A percentile compares a stretch with the other conserved stretches of the same genome.
Evolutionary conservation across 2,797 vertebrate genomes (phyloP).

Genomic region (Acanthiza pusilla): DNA sequence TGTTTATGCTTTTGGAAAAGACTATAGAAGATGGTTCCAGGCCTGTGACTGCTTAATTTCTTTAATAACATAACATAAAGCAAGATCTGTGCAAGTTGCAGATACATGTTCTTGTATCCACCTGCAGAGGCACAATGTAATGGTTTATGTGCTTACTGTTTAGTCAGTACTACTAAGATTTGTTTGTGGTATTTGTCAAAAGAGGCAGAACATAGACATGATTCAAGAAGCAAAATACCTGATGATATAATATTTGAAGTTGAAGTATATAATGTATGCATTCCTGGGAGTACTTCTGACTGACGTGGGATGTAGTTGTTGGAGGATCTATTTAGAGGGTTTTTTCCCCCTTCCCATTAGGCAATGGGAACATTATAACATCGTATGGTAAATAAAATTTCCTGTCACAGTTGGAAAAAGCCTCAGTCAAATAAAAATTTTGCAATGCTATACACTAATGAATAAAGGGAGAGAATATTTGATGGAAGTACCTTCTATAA

Average conservation of each 20-base stretch:
- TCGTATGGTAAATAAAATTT: background rate
- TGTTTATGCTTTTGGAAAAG: background rate
- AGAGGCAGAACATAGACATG: background rate
- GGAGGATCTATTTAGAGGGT: background rate
- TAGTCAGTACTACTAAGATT: background rate
- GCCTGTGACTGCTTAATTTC: background rate
- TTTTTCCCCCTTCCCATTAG: background rate
- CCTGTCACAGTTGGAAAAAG: background rate
- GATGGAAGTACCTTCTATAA: background rate
- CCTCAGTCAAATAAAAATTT: background rate
- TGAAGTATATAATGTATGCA: background rate
- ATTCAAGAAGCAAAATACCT: background rate
- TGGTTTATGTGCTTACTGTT: background rate
- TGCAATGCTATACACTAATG: background rate
- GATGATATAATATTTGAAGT: background rate
- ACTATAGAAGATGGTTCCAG: background rate
- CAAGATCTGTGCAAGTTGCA: background rate
- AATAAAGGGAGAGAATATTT: background rate
- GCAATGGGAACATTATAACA: background rate
- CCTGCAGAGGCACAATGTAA: background rate
- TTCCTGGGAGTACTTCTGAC: background rate
- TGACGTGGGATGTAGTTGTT: background rate
- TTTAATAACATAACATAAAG: background rate
- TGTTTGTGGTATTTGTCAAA: background rate
- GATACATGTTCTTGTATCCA: background rate